Evolutionary conservation across 1,140 invertebrate species (phyloP).

Genomic region (Bombus affinis): DNA sequence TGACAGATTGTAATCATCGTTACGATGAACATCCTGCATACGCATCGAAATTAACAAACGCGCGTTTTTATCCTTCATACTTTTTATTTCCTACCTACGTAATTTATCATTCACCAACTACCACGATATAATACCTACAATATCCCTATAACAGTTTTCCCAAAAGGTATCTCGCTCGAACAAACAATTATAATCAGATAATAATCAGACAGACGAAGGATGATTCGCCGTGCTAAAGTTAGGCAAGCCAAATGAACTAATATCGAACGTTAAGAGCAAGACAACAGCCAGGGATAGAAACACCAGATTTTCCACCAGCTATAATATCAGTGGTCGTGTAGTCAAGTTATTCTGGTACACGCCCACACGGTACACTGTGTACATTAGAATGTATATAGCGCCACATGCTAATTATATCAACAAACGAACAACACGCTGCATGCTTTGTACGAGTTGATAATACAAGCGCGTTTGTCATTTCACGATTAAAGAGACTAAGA

Average conservation of each 20-base stretch:
- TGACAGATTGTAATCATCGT: too few relatives aligned
- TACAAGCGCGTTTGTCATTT: constrained; percentile 23
- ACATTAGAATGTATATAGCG: constrained; percentile 43
- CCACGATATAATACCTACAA: background rate
- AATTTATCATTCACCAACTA: too few relatives aligned
- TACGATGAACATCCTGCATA: too few relatives aligned
- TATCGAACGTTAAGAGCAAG: constrained; percentile 1
- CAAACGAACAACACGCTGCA: constrained; percentile 37
- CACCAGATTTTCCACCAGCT: constrained; percentile 15
- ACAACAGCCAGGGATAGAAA: background rate
- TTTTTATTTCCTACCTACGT: too few relatives aligned
- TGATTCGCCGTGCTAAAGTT: background rate
- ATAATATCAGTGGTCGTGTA: constrained; percentile 5
- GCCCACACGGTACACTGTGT: background rate
- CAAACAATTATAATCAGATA: background rate
- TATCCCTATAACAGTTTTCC: background rate
- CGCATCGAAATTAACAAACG: too few relatives aligned
- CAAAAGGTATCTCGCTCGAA: background rate
- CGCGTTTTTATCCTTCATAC: too few relatives aligned
- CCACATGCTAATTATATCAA: constrained; percentile 35
- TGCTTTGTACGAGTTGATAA: constrained; percentile 24
- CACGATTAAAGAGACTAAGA: constrained; percentile 5
- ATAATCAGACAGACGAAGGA: background rate
- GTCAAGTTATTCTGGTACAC: background rate
- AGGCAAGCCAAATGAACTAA: background rate